Conservation (phyloP, 1,140 invertebrate species). For the Heliothis virescens region DNA sequence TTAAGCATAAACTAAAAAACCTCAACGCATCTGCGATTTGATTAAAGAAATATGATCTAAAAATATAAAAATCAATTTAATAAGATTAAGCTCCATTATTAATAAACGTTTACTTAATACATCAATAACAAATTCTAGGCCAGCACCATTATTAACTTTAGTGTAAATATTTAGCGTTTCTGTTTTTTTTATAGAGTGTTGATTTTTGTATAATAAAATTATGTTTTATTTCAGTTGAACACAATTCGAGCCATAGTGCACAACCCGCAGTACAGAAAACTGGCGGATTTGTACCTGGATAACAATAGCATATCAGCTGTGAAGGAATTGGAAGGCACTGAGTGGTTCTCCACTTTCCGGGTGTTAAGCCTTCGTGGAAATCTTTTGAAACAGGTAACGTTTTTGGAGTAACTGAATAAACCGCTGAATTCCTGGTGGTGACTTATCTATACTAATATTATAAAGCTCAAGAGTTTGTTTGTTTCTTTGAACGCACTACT, state of each 20-base stretch:
- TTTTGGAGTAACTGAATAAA: conserved; percentile 1
- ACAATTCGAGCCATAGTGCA: conserved; percentile 88
- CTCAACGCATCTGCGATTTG: too few relatives aligned
- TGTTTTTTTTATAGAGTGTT: background rate
- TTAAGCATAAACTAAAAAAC: too few relatives aligned
- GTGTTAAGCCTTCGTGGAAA: conserved; percentile 91
- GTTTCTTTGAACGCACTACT: too few relatives aligned
- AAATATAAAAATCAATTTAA: too few relatives aligned
- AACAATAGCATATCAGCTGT: conserved; percentile 91
- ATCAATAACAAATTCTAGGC: too few relatives aligned
- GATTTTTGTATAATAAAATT: background rate
- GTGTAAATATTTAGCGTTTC: too few relatives aligned
- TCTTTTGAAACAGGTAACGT: conserved; percentile 88
- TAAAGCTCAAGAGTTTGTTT: too few relatives aligned
- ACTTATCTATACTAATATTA: too few relatives aligned
- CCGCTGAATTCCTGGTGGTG: background rate
- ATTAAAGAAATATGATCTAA: too few relatives aligned
- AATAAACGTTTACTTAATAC: too few relatives aligned
- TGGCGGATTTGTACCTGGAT: conserved; percentile 92
- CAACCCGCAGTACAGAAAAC: conserved; percentile 88
- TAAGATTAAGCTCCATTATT: too few relatives aligned
- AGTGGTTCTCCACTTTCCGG: conserved; percentile 92
- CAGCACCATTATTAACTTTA: too few relatives aligned
- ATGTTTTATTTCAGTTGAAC: conserved; percentile 85
- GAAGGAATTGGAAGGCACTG: conserved; percentile 90